Conservation (phyloP, 2,888 invertebrate genomes). For the Microctonus brassicae region DNA sequence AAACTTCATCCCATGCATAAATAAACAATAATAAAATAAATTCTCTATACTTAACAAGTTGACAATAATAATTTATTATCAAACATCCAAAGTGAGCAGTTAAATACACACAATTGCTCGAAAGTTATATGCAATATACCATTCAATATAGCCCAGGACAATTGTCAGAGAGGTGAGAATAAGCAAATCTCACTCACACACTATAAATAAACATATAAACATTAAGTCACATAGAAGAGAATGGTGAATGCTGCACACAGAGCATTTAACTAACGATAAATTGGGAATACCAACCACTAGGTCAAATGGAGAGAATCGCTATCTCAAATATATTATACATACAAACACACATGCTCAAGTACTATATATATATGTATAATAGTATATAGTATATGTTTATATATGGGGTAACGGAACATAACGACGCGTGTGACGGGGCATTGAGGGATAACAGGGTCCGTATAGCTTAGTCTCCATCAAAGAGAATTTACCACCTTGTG, state of each 20-base stretch:
- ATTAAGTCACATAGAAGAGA: not conserved
- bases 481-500: constrained; percentile 57
- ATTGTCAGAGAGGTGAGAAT: not conserved
- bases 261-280: constrained; percentile 21
- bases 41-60: too few relatives aligned
- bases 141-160: too few relatives aligned
- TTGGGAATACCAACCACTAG: not conserved
- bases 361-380: not conserved
- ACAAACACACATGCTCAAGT: too few relatives aligned
- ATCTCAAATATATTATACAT: too few relatives aligned
- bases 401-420: constrained; percentile 6
- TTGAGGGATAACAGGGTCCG: constrained; percentile 32
- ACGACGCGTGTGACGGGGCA: constrained; percentile 24
- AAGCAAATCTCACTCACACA: not conserved
- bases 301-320: not conserved
- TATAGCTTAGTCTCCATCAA: constrained; percentile 51
- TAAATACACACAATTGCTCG: too few relatives aligned
- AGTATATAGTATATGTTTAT: not conserved
- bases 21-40: too few relatives aligned
- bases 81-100: constrained; percentile 31
- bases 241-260: constrained; percentile 18
- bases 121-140: constrained; percentile 43
- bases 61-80: too few relatives aligned
- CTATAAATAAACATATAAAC: not conserved
- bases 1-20: too few relatives aligned